Percentiles rank a stretch among this genome's conserved stretches.
These are phyloP conservation scores for Sebastes vulpes DNA, from an alignment of 2,797 vertebrate genomes.

Conservation along the genomic window DNA sequence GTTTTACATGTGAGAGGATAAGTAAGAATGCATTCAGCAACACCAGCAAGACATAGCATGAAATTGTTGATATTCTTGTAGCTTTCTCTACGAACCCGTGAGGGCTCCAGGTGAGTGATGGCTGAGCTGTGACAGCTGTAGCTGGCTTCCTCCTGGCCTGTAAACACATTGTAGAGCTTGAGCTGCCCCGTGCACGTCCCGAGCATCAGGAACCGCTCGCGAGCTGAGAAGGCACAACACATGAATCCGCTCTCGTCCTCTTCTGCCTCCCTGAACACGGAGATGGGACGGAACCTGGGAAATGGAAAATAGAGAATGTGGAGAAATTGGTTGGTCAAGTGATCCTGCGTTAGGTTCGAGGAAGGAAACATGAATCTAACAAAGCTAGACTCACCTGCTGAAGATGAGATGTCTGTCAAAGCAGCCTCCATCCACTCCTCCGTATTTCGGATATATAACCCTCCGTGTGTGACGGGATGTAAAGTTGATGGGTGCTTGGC, in stretches of 20 bases:
- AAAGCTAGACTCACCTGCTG: conserved; percentile 89
- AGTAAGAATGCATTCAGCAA: background rate
- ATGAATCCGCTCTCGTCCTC: conserved; percentile 99
- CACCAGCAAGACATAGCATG: background rate
- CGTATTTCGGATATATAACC: conserved; percentile 97
- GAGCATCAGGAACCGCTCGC: conserved; percentile 97
- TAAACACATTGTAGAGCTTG: conserved; percentile 98
- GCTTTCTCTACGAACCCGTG: conserved; percentile 87
- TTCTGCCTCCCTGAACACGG: conserved; percentile 97
- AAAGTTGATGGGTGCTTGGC: conserved; percentile 97
- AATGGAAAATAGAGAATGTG: background rate
- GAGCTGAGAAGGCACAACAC: conserved; percentile 97
- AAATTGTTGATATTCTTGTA: background rate
- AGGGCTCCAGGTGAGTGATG: conserved; percentile 97
- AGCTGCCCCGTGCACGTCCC: conserved; percentile 97
- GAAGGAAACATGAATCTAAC: background rate
- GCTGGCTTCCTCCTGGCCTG: conserved; percentile 97
- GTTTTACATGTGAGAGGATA: background rate
- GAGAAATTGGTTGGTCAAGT: background rate
- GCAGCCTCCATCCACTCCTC: conserved; percentile 97
- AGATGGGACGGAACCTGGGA: conserved; percentile 96
- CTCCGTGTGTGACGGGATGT: conserved; percentile 95
- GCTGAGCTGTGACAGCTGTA: conserved; percentile 98
- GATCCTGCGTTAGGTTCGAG: background rate
- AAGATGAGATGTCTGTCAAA: conserved; percentile 99